Base-by-base conservation (phyloP, 2,797 vertebrate genomes). In the Miichthys miiuy region DNA sequence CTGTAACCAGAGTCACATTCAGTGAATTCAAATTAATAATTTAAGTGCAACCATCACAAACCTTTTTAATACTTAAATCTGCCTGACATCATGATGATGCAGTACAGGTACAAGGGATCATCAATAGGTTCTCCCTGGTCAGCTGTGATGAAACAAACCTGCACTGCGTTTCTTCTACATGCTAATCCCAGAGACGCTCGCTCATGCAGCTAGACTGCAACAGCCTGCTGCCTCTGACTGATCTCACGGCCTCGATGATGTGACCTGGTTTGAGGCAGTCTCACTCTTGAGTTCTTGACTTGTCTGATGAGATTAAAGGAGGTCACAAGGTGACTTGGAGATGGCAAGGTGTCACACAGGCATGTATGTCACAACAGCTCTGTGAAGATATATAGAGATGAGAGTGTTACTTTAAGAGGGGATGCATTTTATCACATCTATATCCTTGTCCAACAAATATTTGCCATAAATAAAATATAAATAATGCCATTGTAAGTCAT, bases 221-320 rank as follows among this genome's bases (percentile, higher is more conserved):
- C 48, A 50, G 65, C 50, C 68, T 73, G 70, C 50, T 70, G 68
- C 41, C 44, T 75, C 46, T 55, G 64, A 58, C 52, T 58, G 72
- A 61, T 79, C 68, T 57, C 34, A 41, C 23, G 6, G 73, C 54
- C 68, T 74, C 57, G 44, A 16, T 52, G 27, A 72, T 48, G 46
- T 83, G 71, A 77, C 60, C 70, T 48, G 74, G 68, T 73, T 14
- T 12, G 34, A 16, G 5, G 51, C 61, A 76, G 72, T 61, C 54
- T 58, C 64, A 50, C 25, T 66, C 61, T 38, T 47, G 54, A 69
- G 18, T 27, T 75, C 38, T 70, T 84, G 65, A 87, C 64, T 82
- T 74, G 46, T n/a, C 18, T 85, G 64, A 86, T 74, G 66, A 64
- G 89, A 87, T 91, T 87, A 89, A 60, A 77, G 25, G 52, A 65